Percentiles rank a stretch among this genome's conserved stretches.
These are phyloP conservation scores for Fukomys damarensis DNA, from an alignment of 2,113 vertebrate genomes.

Conservation along the genomic window DNA sequence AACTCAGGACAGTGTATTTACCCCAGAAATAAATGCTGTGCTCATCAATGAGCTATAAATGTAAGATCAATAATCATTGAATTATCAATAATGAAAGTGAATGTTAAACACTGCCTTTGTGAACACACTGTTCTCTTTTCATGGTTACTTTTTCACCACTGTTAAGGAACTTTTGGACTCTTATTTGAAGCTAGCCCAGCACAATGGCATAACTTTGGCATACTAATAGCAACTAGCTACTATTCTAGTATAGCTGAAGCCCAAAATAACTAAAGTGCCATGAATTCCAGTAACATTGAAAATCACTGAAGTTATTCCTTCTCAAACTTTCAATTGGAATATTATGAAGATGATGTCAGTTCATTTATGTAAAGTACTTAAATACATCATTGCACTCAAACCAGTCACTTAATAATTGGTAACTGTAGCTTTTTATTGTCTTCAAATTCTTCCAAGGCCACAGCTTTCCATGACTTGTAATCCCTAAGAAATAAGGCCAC, in stretches of 20 bases:
- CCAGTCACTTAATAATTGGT: not conserved
- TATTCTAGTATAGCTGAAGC: not conserved
- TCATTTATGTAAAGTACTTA: not conserved
- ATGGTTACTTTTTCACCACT: not conserved
- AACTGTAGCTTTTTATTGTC: not conserved
- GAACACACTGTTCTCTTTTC: not conserved
- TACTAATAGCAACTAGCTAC: not conserved
- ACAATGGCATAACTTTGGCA: not conserved
- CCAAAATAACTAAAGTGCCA: not conserved
- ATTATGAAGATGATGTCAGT: not conserved
- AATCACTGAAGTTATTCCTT: not conserved
- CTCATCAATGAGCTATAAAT: not conserved
- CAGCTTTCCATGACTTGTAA: not conserved
- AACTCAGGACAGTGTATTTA: not conserved
- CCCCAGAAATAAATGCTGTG: not conserved
- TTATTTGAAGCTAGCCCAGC: not conserved
- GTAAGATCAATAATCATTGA: not conserved
- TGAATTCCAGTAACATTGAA: not conserved
- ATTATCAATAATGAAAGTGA: not conserved
- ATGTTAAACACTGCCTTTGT: not conserved
- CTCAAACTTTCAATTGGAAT: not conserved
- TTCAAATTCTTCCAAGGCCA: not conserved
- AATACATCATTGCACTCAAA: not conserved
- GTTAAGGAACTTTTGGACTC: not conserved
- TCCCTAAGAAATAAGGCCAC: not conserved